Evolutionary conservation across 2,888 invertebrate species (phyloP).

Genomic region (Andrena hattorfiana): DNA sequence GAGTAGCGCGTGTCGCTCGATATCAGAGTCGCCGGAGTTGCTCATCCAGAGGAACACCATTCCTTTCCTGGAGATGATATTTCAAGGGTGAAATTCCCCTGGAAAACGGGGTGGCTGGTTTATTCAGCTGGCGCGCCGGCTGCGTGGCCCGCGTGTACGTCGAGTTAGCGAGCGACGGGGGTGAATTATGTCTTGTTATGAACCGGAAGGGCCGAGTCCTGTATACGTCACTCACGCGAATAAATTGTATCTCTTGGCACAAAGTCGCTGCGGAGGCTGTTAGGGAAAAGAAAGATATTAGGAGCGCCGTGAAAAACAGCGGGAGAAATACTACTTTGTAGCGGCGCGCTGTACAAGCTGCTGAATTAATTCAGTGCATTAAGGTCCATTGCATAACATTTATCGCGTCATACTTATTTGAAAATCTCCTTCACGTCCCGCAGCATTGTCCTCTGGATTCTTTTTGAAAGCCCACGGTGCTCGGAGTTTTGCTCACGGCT

Average conservation of each 20-base stretch:
- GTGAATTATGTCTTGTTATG: constrained; percentile 59
- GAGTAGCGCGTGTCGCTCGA: not conserved
- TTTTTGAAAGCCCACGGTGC: too few relatives aligned
- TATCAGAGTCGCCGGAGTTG: not conserved
- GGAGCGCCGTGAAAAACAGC: constrained; percentile 6
- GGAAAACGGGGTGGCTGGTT: not conserved
- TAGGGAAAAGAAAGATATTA: constrained; percentile 29
- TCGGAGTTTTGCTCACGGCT: too few relatives aligned
- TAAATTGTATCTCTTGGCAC: constrained; percentile 50
- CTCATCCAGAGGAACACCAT: too few relatives aligned
- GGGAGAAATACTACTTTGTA: constrained; percentile 32
- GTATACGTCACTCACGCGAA: constrained; percentile 53
- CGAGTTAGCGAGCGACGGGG: constrained; percentile 24
- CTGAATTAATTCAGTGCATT: constrained; percentile 49
- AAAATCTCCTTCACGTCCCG: not conserved
- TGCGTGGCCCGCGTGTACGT: constrained; percentile 11
- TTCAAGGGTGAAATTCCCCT: constrained; percentile 15
- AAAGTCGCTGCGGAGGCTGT: not conserved
- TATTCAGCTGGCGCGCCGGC: not conserved
- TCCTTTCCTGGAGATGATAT: constrained; percentile 1
- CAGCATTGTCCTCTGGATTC: too few relatives aligned
- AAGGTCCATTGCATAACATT: not conserved
- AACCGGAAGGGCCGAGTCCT: constrained; percentile 50
- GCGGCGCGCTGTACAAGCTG: constrained; percentile 20
- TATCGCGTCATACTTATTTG: not conserved